Base-by-base conservation (phyloP, 2,113 vertebrate species). In the Chloebia gouldiae region DNA sequence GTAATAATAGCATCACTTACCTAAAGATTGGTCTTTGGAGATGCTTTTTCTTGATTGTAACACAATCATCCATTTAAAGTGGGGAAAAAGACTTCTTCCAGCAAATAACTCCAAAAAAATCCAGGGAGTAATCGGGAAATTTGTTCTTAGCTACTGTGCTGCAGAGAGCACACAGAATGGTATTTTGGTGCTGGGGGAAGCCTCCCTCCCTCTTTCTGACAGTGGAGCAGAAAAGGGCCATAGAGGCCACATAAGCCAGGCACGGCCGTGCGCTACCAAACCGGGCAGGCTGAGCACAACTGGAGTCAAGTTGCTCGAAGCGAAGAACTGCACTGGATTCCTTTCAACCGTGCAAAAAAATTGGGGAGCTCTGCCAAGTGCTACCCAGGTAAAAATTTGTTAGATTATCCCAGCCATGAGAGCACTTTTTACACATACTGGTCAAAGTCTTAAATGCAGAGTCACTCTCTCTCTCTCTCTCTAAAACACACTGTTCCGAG, bases 51-150 rank as follows among this genome's bases (percentile, higher is more conserved):
- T 97, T 99, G 97, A 99, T 98, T 93, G 98, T 98, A 96, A 99
- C 98, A 98, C 98, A 98, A 97, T 98, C 98, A 98, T 98, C 98
- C 98, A 99, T 99, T 98, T 98, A 99, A 98, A 98, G 96, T 81
- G 86, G 91, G 86, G 92, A 31, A 88, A 81, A 95, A 92, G 88
- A 95, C 91, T 97, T 97, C 93, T 97, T 98, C 97, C 97, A 98
- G 96, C 96, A 98, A 98, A 86, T 89, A 95, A 94, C 92, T 96
- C 97, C 97, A 97, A 96, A 97, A 97, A 96, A 96, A 96, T 92
- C 95, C 95, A 92, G 88, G 75, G 92, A 97, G 96, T 85, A 97
- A 95, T 93, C 51, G 8, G 91, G 83, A 96, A 96, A 96, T 88
- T 97, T 97, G 95, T 97, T 87, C 97, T 98, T 97, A 96, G 96